phyloP scores from a whole-genome alignment of 92 coral and sea anemone species.

The Bergia puertoricense region DNA sequence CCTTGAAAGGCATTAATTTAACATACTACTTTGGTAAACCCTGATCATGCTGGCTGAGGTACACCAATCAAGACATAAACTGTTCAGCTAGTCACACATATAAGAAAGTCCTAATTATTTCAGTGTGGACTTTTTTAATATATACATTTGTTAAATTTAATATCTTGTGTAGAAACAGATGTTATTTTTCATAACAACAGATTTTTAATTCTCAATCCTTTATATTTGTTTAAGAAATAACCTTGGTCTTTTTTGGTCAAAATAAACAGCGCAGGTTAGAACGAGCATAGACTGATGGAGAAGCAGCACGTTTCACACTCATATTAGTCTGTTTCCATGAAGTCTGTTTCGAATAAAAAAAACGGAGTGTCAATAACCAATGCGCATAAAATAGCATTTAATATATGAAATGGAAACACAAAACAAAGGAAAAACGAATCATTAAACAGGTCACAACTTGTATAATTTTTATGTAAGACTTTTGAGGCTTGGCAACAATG shows the following conservation, averaged over 20 bases:
- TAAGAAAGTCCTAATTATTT: too few relatives aligned
- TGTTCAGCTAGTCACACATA: too few relatives aligned
- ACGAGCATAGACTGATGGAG: too few relatives aligned
- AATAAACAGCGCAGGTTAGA: background rate
- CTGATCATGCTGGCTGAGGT: too few relatives aligned
- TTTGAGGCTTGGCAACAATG: background rate
- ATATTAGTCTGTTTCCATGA: background rate
- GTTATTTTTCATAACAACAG: background rate
- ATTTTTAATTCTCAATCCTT: background rate
- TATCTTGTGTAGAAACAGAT: slow-evolving; percentile 14
- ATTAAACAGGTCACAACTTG: background rate
- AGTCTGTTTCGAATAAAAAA: background rate
- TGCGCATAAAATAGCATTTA: background rate
- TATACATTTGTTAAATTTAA: background rate
- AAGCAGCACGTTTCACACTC: too few relatives aligned
- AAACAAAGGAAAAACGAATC: background rate
- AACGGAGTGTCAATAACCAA: background rate
- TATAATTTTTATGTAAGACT: too few relatives aligned
- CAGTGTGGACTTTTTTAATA: too few relatives aligned
- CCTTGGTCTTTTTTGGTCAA: background rate
- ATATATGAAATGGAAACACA: background rate
- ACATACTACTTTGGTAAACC: too few relatives aligned
- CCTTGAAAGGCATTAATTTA: too few relatives aligned
- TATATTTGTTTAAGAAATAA: too few relatives aligned
- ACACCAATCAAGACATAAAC: too few relatives aligned